These are phyloP conservation scores for Presbytis comata DNA, from an alignment of 2,797 vertebrate species.

Conservation along the genomic window DNA sequence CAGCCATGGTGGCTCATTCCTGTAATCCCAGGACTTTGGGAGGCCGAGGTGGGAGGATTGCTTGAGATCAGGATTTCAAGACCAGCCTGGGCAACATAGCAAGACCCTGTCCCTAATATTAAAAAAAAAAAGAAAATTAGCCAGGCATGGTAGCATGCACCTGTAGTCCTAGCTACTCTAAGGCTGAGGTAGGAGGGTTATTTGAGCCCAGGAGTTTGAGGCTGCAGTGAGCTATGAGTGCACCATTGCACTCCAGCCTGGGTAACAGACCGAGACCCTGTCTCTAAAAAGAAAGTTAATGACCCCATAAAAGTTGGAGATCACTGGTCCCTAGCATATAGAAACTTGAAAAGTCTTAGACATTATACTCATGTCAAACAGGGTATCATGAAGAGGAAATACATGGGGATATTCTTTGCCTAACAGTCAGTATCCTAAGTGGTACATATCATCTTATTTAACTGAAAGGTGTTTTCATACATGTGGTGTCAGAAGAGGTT, in stretches of 20 bases:
- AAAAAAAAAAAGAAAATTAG: neutral
- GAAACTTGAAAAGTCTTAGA: neutral
- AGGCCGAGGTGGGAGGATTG: neutral
- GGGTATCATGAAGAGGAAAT: neutral
- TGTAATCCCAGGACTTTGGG: neutral
- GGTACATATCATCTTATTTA: neutral
- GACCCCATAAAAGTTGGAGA: neutral
- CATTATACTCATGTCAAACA: neutral
- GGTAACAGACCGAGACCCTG: neutral
- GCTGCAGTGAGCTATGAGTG: neutral
- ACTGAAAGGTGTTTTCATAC: neutral
- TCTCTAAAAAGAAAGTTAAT: neutral
- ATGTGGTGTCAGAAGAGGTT: neutral
- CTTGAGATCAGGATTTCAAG: neutral
- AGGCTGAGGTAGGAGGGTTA: neutral
- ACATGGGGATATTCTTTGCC: neutral
- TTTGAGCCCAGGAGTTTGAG: neutral
- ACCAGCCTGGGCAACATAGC: neutral
- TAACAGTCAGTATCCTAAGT: neutral
- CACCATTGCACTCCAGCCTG: neutral
- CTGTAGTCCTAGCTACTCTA: neutral
- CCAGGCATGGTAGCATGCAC: neutral
- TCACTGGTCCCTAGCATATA: neutral
- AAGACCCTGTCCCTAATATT: neutral
- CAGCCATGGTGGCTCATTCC: neutral